Percentiles rank a stretch among this genome's conserved stretches.
phyloP scores from a whole-genome alignment of 2,113 vertebrate species.

The Vulpes vulpes region DNA sequence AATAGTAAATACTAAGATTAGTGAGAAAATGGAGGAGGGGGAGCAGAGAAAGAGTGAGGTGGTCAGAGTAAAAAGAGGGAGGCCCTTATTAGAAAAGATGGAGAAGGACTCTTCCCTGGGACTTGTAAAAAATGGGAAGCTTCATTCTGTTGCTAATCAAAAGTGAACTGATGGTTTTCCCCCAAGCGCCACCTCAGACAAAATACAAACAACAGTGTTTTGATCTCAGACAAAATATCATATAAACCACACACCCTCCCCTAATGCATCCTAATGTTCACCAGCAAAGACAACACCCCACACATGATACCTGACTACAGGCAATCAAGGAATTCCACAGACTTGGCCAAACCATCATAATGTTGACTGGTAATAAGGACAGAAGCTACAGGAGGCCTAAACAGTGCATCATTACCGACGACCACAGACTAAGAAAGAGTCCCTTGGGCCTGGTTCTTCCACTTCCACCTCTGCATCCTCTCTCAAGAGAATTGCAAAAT shows the following conservation, averaged over 20 bases:
- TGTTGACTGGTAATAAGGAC: not conserved
- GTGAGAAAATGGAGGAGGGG: not conserved
- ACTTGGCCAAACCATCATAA: not conserved
- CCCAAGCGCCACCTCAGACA: not conserved
- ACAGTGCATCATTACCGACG: not conserved
- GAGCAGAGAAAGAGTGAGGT: not conserved
- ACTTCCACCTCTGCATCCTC: not conserved
- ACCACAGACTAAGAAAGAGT: not conserved
- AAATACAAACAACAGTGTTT: not conserved
- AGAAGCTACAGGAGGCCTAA: not conserved
- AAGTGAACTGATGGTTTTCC: not conserved
- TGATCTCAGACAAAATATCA: not conserved
- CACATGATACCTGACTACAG: not conserved
- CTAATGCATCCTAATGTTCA: not conserved
- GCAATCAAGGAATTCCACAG: not conserved
- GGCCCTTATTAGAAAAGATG: not conserved
- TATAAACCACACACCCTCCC: not conserved
- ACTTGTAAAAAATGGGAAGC: not conserved
- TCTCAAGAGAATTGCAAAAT: not conserved
- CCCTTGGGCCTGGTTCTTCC: not conserved
- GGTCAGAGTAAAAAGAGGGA: not conserved
- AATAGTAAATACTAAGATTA: constrained; percentile 14
- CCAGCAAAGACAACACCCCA: not conserved
- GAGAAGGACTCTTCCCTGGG: not conserved
- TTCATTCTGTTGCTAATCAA: not conserved